A percentile compares a stretch with the other conserved stretches of the same genome.
Conservation (phyloP, 2,888 invertebrate species). For the Oligia strigilis region DNA sequence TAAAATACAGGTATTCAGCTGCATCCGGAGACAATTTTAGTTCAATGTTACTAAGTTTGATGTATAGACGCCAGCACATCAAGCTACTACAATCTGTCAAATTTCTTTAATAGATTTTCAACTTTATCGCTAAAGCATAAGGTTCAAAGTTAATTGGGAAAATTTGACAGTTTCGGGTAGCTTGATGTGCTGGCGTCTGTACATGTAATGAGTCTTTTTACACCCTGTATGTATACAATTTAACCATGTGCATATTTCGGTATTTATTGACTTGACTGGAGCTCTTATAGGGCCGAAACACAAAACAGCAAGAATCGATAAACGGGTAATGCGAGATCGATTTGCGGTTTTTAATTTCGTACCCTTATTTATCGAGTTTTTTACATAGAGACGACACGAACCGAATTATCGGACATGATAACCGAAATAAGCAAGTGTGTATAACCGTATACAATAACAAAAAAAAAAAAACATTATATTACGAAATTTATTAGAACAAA, state of each 20-base stretch:
- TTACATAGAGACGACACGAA: not conserved
- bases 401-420: not conserved
- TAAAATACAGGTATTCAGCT: not conserved
- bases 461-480: not conserved
- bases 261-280: not conserved
- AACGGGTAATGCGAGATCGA: not conserved
- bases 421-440: conserved; percentile 11
- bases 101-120: too few species aligned
- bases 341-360: not conserved
- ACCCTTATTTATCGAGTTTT: not conserved
- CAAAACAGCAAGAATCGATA: not conserved
- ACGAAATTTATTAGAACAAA: conserved; percentile 10
- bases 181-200: too few species aligned
- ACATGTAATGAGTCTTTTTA: not conserved
- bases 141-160: too few species aligned
- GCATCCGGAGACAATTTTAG: not conserved
- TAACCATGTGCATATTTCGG: not conserved
- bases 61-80: not conserved
- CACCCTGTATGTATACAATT: conserved; percentile 4
- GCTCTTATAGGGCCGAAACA: not conserved
- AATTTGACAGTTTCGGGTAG: too few species aligned
- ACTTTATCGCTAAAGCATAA: too few species aligned
- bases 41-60: not conserved
- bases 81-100: too few species aligned
- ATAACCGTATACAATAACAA: conserved; percentile 2